phyloP scores from a whole-genome alignment of 2,113 vertebrate genomes.

The Castor canadensis region DNA sequence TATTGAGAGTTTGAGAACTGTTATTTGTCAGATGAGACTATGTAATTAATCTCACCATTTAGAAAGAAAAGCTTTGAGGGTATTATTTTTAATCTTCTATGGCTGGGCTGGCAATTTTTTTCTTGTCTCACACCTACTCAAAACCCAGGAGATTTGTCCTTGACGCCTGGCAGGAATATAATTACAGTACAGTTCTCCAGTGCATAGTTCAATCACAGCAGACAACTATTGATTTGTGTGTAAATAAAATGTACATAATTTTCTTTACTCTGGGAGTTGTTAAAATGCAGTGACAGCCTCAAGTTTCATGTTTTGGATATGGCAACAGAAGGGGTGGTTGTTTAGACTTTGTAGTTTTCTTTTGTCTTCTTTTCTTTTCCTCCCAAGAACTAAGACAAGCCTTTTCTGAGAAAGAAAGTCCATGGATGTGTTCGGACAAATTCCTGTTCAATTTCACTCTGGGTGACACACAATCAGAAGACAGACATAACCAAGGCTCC shows the following conservation, averaged over 20 bases:
- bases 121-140: slow-evolving; percentile 84
- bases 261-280: slow-evolving; percentile 58
- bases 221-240: slow-evolving; percentile 77
- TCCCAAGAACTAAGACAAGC: slow-evolving; percentile 11
- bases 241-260: slow-evolving; percentile 72
- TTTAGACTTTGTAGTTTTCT: slow-evolving; percentile 33
- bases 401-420: slow-evolving; percentile 41
- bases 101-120: slow-evolving; percentile 80
- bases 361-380: background rate
- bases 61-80: slow-evolving; percentile 70
- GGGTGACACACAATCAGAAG: slow-evolving; percentile 36
- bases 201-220: slow-evolving; percentile 76
- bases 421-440: slow-evolving; percentile 36
- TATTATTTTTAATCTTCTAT: slow-evolving; percentile 71
- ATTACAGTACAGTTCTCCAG: slow-evolving; percentile 70
- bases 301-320: background rate
- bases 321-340: background rate
- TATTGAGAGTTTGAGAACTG: slow-evolving; percentile 48
- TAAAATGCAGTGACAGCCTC: slow-evolving; percentile 15
- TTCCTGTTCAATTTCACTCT: slow-evolving; percentile 37
- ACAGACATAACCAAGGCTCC: background rate
- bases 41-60: slow-evolving; percentile 72
- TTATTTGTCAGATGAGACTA: slow-evolving; percentile 69
- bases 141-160: slow-evolving; percentile 71
- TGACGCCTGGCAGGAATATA: slow-evolving; percentile 76